Percentiles rank a stretch among this genome's conserved stretches.
phyloP scores from a whole-genome alignment of 2,888 invertebrate species.

The Drosophila birchii region DNA sequence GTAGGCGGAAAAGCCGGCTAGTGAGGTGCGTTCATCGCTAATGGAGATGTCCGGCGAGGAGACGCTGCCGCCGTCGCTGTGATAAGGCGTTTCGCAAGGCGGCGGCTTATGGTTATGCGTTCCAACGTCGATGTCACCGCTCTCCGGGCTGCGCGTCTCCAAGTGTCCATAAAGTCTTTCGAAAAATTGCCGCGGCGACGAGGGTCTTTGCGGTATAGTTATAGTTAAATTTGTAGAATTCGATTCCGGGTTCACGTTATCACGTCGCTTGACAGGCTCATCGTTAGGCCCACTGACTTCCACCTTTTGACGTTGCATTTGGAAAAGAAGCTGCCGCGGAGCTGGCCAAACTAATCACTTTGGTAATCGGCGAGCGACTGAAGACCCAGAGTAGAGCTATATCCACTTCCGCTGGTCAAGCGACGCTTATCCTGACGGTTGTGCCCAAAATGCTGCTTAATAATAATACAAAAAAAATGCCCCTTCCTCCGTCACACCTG shows the following conservation, averaged over 20 bases:
- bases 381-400: slow-evolving; percentile 29
- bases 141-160: slow-evolving; percentile 85
- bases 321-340: slow-evolving; percentile 5
- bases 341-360: slow-evolving; percentile 60
- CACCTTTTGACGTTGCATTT: slow-evolving; percentile 36
- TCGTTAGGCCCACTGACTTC: slow-evolving; percentile 12
- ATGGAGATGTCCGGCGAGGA: slow-evolving; percentile 83
- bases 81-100: slow-evolving; percentile 76
- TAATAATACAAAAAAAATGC: slow-evolving; percentile 49
- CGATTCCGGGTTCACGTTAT: background rate
- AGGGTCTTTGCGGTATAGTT: slow-evolving; percentile 86
- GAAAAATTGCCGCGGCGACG: slow-evolving; percentile 92
- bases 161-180: slow-evolving; percentile 92
- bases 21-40: slow-evolving; percentile 77
- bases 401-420: slow-evolving; percentile 66
- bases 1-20: slow-evolving; percentile 61
- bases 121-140: slow-evolving; percentile 70
- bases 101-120: slow-evolving; percentile 54
- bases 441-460: slow-evolving; percentile 53
- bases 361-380: slow-evolving; percentile 66
- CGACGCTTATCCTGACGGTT: slow-evolving; percentile 38
- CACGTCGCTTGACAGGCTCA: slow-evolving; percentile 5
- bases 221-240: slow-evolving; percentile 17
- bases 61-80: slow-evolving; percentile 82
- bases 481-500: slow-evolving; percentile 38